Base-by-base conservation (phyloP, 2,888 invertebrate genomes). In the Cryptocheilus praepositus region DNA sequence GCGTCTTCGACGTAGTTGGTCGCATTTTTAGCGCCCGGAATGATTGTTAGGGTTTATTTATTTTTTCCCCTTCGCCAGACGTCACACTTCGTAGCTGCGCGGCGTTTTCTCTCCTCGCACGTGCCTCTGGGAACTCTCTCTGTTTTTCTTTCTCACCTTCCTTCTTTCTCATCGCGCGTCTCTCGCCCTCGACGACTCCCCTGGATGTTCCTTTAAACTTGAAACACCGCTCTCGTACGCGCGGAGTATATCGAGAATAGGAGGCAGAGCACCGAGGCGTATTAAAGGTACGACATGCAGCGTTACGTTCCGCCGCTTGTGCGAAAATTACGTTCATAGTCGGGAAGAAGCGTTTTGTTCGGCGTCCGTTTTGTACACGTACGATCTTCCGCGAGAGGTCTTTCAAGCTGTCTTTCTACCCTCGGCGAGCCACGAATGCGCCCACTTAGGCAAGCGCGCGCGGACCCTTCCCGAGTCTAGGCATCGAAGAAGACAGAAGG, bases 41-140 rank as follows among this genome's bases (percentile, higher is more conserved):
- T 65, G 79, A 73, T 67, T 66, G 72, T 77, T 67, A 54, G 64
- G 58, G 72, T 70, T 72, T 66, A 64, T 70, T 73, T 60, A 65
- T 69, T 67, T 57, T 61, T 67, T 73, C 43, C 18, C 54, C 57
- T 53, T 36, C 28, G 25, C 51, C 19, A 22, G 5, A 5, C 52
- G 19, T 36, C 36, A 21, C 18, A 15, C 52, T 53, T 16, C 19
- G 22, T 44, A 43, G 57, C 46, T n/a, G 13, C 16, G 22, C 16
- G 22, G 8, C 5, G 28, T 44, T 15, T n/a, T 28, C 28, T 16
- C 16, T 36, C 16, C 3, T 16, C 16, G 36, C 36, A 36, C 36
- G 36, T 36, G 36, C 36, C 36, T 36, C 36, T 36, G 36, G 13
- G 36, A 36, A 5, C 25, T 53, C 7, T 11, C 43, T n/a, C 0